phyloP scores from a whole-genome alignment of 2,113 vertebrate species.

The Pandion haliaetus region DNA sequence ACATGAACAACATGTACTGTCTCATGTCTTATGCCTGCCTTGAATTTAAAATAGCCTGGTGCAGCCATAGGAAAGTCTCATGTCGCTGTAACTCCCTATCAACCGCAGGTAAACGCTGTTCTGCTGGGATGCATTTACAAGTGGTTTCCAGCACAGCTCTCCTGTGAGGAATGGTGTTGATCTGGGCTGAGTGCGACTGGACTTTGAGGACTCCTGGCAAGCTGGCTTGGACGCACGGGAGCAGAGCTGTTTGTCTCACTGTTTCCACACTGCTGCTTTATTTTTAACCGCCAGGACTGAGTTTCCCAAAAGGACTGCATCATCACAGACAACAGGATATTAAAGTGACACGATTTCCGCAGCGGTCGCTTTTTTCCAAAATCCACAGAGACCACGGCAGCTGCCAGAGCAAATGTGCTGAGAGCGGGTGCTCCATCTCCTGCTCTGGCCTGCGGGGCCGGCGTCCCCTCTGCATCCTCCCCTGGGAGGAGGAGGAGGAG shows the following conservation, averaged over 20 bases:
- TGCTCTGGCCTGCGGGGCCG: rapidly evolving
- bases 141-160: background rate
- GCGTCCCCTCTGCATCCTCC: background rate
- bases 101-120: background rate
- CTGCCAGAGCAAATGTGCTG: background rate
- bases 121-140: background rate
- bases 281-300: background rate
- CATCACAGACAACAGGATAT: background rate
- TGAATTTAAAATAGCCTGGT: background rate
- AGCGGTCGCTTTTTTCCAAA: background rate
- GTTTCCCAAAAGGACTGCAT: constrained; percentile 14
- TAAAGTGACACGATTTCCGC: background rate
- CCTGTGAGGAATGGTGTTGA: background rate
- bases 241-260: background rate
- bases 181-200: background rate
- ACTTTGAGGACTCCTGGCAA: background rate
- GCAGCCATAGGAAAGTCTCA: background rate
- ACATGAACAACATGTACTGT: background rate
- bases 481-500: background rate
- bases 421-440: background rate
- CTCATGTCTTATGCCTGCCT: background rate
- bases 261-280: background rate
- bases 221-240: background rate
- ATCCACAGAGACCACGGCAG: rapidly evolving
- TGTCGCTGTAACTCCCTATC: background rate